These are phyloP conservation scores for Tetramorium bicarinatum DNA, from an alignment of 2,888 invertebrate species.

Conservation along the genomic window DNA sequence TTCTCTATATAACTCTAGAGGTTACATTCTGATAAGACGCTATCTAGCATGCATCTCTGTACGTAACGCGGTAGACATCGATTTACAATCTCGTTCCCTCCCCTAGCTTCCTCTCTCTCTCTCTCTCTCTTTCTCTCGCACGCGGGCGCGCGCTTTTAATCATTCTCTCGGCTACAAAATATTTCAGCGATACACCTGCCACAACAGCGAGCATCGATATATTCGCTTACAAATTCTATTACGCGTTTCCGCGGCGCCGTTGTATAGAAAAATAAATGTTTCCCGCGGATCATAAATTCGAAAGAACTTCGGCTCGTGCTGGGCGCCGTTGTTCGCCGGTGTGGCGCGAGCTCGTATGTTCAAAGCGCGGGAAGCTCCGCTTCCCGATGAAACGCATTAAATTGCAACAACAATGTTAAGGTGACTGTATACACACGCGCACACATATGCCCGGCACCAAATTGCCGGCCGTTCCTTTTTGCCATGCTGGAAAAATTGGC, in stretches of 20 bases:
- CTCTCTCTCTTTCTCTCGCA: neutral
- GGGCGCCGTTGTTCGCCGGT: constrained; percentile 34
- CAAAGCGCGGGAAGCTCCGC: constrained; percentile 29
- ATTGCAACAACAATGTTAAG: constrained; percentile 61
- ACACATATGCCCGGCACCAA: constrained; percentile 59
- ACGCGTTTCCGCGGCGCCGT: constrained; percentile 51
- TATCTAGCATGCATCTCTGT: neutral
- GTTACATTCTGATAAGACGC: neutral
- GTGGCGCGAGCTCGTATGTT: constrained; percentile 30
- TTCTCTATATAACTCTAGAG: no score
- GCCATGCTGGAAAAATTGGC: constrained; percentile 81
- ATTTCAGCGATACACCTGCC: constrained; percentile 48
- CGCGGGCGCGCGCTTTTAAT: constrained; percentile 33
- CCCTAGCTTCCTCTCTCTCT: neutral
- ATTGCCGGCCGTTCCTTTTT: constrained; percentile 77
- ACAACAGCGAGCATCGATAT: constrained; percentile 33
- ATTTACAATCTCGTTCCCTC: constrained; percentile 12
- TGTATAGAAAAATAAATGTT: constrained; percentile 49
- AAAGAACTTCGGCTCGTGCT: constrained; percentile 41
- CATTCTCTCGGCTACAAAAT: constrained; percentile 40
- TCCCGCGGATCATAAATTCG: constrained; percentile 54
- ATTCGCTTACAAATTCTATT: constrained; percentile 54
- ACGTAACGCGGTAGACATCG: neutral
- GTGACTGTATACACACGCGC: constrained; percentile 47
- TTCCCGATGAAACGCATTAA: constrained; percentile 59